phyloP scores from a whole-genome alignment of 2,797 vertebrate genomes.

The Sebastiscus tertius region DNA sequence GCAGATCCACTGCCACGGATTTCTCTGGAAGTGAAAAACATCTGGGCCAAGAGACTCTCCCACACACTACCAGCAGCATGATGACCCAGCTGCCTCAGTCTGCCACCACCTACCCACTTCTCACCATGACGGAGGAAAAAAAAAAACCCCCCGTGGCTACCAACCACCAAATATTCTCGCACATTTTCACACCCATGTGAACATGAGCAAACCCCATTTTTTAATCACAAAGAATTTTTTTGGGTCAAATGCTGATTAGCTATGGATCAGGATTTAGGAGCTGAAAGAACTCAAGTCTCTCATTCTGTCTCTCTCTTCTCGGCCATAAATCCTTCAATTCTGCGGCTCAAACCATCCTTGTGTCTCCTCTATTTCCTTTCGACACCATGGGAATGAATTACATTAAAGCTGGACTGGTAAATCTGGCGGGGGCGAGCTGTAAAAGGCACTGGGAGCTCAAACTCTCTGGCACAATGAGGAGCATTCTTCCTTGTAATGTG shows the following conservation, averaged over 20 bases:
- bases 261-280: constrained; percentile 51
- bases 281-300: constrained; percentile 36
- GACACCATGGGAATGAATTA: constrained; percentile 54
- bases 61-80: constrained; percentile 28
- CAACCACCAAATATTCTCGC: constrained; percentile 23
- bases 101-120: constrained; percentile 34
- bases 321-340: constrained; percentile 44
- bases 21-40: constrained; percentile 35
- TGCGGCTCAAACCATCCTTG: constrained; percentile 44
- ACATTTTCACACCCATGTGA: constrained; percentile 33
- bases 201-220: constrained; percentile 33
- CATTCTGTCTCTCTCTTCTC: constrained; percentile 17
- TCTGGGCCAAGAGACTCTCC: constrained; percentile 38
- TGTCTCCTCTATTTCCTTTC: constrained; percentile 47
- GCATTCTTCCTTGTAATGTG: constrained; percentile 52
- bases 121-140: constrained; percentile 21
- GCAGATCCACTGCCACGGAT: constrained; percentile 4
- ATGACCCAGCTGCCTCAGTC: constrained; percentile 48
- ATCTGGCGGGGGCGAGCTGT: constrained; percentile 39
- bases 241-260: constrained; percentile 64
- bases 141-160: background rate
- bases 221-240: constrained; percentile 40
- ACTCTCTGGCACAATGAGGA: constrained; percentile 53
- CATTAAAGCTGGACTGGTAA: constrained; percentile 45
- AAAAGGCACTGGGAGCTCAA: constrained; percentile 39